Conservation (phyloP, 2,888 invertebrate species). For the Sinelater perroti region DNA sequence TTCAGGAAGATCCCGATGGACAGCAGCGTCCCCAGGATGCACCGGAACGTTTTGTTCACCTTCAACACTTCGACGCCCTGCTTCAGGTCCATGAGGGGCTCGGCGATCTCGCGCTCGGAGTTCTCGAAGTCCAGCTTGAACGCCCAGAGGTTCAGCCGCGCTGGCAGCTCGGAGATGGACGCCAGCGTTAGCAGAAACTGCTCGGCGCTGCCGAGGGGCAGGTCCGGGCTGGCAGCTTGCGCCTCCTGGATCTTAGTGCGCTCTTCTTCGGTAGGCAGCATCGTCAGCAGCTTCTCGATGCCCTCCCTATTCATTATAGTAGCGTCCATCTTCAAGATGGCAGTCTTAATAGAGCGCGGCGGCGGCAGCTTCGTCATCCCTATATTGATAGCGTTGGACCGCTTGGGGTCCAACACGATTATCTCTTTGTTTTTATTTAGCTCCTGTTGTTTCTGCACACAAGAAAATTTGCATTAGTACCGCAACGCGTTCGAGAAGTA, state of each 20-base stretch:
- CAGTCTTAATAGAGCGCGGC: slow-evolving; percentile 97
- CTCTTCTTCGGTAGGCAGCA: slow-evolving; percentile 95
- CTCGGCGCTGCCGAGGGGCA: slow-evolving; percentile 94
- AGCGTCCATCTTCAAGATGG: slow-evolving; percentile 98
- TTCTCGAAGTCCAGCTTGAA: slow-evolving; percentile 99
- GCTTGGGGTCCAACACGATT: slow-evolving; percentile 93
- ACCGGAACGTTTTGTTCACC: slow-evolving; percentile 92
- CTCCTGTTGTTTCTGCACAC: slow-evolving; percentile 84
- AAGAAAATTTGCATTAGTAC: no score
- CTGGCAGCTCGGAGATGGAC: slow-evolving; percentile 93
- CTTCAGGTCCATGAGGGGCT: slow-evolving; percentile 98
- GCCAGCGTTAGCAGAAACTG: slow-evolving; percentile 97
- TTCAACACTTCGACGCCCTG: slow-evolving; percentile 93
- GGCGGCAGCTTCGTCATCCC: slow-evolving; percentile 99
- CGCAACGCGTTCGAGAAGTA: no score
- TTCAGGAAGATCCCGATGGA: slow-evolving; percentile 97
- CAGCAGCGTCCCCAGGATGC: slow-evolving; percentile 90
- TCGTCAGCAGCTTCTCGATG: slow-evolving; percentile 95
- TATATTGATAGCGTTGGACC: slow-evolving; percentile 99
- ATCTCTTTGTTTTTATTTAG: slow-evolving; percentile 88
- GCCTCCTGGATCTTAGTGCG: slow-evolving; percentile 96
- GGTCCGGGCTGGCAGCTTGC: slow-evolving; percentile 88
- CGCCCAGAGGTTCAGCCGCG: slow-evolving; percentile 95
- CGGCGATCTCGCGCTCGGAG: slow-evolving; percentile 97
- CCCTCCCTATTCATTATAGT: slow-evolving; percentile 98